Base-by-base conservation (phyloP, 2,797 vertebrate species). In the Cetoscarus ocellatus region DNA sequence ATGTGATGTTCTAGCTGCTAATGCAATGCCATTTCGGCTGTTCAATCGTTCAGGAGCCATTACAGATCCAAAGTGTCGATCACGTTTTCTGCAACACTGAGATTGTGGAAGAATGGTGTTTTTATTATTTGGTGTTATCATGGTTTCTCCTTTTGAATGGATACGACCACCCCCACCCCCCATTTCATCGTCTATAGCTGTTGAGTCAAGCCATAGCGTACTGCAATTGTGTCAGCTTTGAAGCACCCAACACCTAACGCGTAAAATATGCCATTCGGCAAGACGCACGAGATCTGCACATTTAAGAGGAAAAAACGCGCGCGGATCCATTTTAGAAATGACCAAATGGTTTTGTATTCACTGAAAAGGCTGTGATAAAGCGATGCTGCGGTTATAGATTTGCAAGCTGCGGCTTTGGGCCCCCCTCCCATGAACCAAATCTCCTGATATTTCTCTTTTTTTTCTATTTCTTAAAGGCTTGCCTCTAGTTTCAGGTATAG, bases 351-450 rank as follows among this genome's bases (percentile, higher is more conserved):
- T 63, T 87, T 82, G 83, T 88, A 66, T 90, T 85, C 72, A 79
- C 60, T 81, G 82, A 81, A 78, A n/a, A 80, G 73, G 66, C 77
- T 87, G 79, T 85, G 86, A 84, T 79, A 73, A 84, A 91, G 77
- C 83, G 86, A 88, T 90, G 90, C 86, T 90, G 90, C 88, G 86
- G 88, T 88, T 90, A 77, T 82, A 90, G 87, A 86, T 88, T 86
- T 83, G 77, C 86, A 79, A 89, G 80, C 88, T 91, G 92, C 88
- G 86, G 85, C 84, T 82, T 85, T 67, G 61, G 56, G 0, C 18
- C 79, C 61, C 77, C 73, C 57, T 56, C 75, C 71, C 70, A 74
- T 77, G 61, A 43, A 73, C 64, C 73, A 91, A 80, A 91, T 92
- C 85, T 88, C 86, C 85, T 83, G 86, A 87, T 86, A 90, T 91